These are phyloP conservation scores for Aramus guarauna DNA, from an alignment of 2,113 vertebrate species.

Conservation along the genomic window DNA sequence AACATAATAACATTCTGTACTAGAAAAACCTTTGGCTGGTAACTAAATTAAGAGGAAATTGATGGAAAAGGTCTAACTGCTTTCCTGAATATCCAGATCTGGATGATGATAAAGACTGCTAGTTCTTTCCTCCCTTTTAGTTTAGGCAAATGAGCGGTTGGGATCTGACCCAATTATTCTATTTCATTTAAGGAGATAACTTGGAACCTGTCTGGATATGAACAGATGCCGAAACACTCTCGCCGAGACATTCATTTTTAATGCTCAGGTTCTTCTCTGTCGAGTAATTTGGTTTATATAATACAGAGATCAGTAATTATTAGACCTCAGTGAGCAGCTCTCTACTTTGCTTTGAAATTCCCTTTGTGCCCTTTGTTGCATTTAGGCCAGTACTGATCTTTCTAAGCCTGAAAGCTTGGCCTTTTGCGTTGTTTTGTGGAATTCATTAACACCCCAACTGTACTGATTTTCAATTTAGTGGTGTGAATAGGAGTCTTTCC, in stretches of 20 bases:
- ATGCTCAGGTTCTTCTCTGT: neutral
- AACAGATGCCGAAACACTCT: neutral
- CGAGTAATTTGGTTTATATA: neutral
- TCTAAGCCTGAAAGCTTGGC: neutral
- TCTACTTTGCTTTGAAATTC: neutral
- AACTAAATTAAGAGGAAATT: slow-evolving; percentile 34
- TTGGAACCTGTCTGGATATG: slow-evolving; percentile 8
- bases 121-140: neutral
- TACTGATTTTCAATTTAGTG: neutral
- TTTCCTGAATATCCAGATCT: slow-evolving; percentile 10
- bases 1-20: neutral
- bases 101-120: neutral
- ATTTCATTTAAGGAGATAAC: slow-evolving; percentile 20
- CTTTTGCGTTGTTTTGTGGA: neutral
- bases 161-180: slow-evolving; percentile 29
- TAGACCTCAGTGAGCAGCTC: neutral
- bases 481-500: neutral
- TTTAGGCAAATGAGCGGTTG: slow-evolving; percentile 16
- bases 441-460: neutral
- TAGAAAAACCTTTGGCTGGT: slow-evolving; percentile 12
- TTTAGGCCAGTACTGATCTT: neutral
- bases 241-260: neutral
- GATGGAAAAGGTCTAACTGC: neutral
- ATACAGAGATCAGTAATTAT: slow-evolving; percentile 1
- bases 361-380: neutral